Base-by-base conservation (phyloP, 1,140 invertebrate species). In the Rhagoletis pomonella region DNA sequence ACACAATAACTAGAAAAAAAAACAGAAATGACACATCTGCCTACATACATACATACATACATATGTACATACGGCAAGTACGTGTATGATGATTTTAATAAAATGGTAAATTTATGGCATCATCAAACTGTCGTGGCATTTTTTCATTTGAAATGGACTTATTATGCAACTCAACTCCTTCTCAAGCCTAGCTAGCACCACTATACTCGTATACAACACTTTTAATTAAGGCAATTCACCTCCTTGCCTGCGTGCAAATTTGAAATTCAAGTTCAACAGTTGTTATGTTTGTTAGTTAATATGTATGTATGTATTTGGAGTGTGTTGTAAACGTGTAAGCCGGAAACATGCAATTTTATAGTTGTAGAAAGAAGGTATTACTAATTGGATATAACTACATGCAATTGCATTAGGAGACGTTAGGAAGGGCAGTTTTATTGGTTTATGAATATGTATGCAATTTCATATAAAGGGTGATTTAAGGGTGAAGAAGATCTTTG, bases 331-430 rank as follows among this genome's bases (percentile, higher is more conserved):
- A 73, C 39, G 12, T 73, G 39, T 55, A 50, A 81, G 73, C 47
- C 73, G 73, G 73, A 81, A 81, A 47, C 47, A 55, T 55, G 73
- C 73, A 81, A 81, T 81, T 81, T n/a, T 81, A 81, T 81, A 55
- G 73, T 81, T 19, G 17, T 58, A 9, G 73, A 55, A 10, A 42
- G 50, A 55, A 81, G 47, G 17, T 12, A 55, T 55, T 55, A 47
- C 73, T 81, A 81, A 81, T 58, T 81, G 47, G 73, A 55, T 9
- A 81, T 42, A 73, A 39, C 6, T 55, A 55, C 60, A 62, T 12
- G 60, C 60, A 62, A 62, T 4, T 10, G 17, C 7, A 6, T 55
- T 55, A 9, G 50, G 50, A 55, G n/a, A n/a, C n/a, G n/a, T n/a
- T n/a, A n/a, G n/a, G n/a, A n/a, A n/a, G n/a, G n/a, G n/a, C n/a